phyloP scores from a whole-genome alignment of 2,888 invertebrate genomes.

The Pollenia amentaria region DNA sequence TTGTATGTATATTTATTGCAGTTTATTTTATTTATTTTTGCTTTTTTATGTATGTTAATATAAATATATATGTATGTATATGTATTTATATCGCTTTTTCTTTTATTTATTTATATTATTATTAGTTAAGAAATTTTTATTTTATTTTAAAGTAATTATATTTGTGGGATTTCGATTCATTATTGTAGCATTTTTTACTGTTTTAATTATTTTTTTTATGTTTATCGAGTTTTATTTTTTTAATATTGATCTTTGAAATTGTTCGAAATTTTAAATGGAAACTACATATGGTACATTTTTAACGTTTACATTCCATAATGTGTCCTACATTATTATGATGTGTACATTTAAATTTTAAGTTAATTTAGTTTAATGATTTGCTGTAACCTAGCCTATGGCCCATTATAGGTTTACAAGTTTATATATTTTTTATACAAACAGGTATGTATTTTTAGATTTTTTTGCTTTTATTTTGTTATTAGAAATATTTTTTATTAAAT shows the following conservation, averaged over 20 bases:
- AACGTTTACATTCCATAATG: slow-evolving; percentile 70
- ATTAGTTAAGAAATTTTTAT: slow-evolving; percentile 63
- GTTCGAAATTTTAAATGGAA: slow-evolving; percentile 76
- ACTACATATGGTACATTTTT: slow-evolving; percentile 58
- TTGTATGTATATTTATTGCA: slow-evolving; percentile 72
- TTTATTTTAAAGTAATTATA: slow-evolving; percentile 71
- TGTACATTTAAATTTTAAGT: neutral
- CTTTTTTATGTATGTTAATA: slow-evolving; percentile 68
- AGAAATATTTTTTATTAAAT: neutral
- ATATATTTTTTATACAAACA: slow-evolving; percentile 3
- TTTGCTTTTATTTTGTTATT: slow-evolving; percentile 36
- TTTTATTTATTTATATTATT: slow-evolving; percentile 52
- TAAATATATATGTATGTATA: slow-evolving; percentile 66
- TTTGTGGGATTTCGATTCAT: slow-evolving; percentile 70
- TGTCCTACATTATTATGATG: slow-evolving; percentile 59
- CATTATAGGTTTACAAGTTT: too few relatives aligned
- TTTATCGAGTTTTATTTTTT: slow-evolving; percentile 57
- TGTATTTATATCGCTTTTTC: slow-evolving; percentile 38
- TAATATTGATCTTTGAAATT: slow-evolving; percentile 75
- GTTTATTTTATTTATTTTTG: slow-evolving; percentile 53
- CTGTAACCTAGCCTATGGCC: too few relatives aligned
- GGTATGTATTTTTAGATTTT: slow-evolving; percentile 5
- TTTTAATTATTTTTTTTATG: slow-evolving; percentile 36
- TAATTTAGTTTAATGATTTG: too few relatives aligned
- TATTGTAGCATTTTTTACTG: slow-evolving; percentile 60